Evolutionary conservation across 2,888 invertebrate genomes (phyloP), one percentile per base, ranked within the genome.

Genomic region (Timandra comae): DNA sequence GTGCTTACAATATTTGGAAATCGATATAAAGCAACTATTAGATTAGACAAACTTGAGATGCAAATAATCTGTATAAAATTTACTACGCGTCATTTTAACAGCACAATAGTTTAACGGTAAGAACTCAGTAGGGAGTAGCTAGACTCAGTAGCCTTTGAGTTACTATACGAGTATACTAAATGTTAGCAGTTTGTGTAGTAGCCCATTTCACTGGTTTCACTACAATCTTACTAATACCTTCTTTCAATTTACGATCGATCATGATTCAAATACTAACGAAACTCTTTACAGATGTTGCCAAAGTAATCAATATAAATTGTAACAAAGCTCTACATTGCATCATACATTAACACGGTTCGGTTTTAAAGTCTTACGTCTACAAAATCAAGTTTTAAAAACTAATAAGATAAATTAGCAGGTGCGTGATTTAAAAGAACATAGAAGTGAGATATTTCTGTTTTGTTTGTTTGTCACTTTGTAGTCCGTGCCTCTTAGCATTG

Each of bases 401-500:
- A 6, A 13, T 10, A 9, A 10, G 7, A 27, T n/a, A 7, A 9
- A 21, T 16, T 23, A 2, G 16, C 16, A 16, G 16, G 16, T 16
- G 16, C 6, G 3, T 16, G 16, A 6, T 16, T n/a, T n/a, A n/a
- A n/a, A n/a, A n/a, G n/a, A n/a, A 16, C 16, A 16, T 3, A 16
- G 16, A 16, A 16, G 24, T 27, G 30, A 27, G 12, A 8, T 19
- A 19, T 16, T 27, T n/a, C 9, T 12, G n/a, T 27, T n/a, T 13
- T 16, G 46, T 48, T 46, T 54, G 46, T 58, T 59, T 62, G 53
- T 51, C 43, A 49, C 60, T 52, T 46, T 57, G 45, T 63, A 62
- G 70, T 72, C 68, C 76, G 79, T 74, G 77, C 72, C 69, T 61
- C 65, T 53, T 59, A 78, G 73, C 80, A 82, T 82, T 81, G 84